These are phyloP conservation scores for Pardalotus punctatus DNA, from an alignment of 2,113 vertebrate species.

Conservation along the genomic window DNA sequence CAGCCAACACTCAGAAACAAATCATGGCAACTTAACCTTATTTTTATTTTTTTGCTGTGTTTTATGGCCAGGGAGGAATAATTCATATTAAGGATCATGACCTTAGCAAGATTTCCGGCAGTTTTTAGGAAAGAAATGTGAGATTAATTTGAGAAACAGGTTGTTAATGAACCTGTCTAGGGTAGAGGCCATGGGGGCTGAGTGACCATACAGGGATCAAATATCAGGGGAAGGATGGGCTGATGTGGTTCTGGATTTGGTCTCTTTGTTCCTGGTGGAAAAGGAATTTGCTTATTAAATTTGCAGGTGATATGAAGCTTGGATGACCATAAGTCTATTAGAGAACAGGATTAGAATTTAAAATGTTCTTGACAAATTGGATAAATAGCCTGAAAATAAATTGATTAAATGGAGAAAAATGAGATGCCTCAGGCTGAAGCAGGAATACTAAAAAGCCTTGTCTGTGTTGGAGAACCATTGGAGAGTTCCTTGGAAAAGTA, in stretches of 20 bases:
- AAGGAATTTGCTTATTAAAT: background rate
- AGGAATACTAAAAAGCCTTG: background rate
- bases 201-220: background rate
- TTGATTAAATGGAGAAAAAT: constrained; percentile 27
- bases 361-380: background rate
- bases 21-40: background rate
- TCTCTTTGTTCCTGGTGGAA: background rate
- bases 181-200: background rate
- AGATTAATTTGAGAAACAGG: background rate
- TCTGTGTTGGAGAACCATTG: background rate
- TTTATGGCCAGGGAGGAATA: background rate
- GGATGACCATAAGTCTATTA: background rate
- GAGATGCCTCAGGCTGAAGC: background rate
- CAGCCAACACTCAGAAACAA: background rate
- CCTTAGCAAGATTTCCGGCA: background rate
- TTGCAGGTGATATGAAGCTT: background rate
- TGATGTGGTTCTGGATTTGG: background rate
- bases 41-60: background rate
- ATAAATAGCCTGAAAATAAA: constrained; percentile 21
- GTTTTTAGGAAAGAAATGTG: background rate
- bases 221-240: background rate
- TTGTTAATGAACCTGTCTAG: background rate
- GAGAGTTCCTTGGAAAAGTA: background rate
- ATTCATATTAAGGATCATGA: background rate
- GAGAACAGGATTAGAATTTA: background rate